Base-by-base conservation (phyloP, 1,140 invertebrate species). In the Triops cancriformis region DNA sequence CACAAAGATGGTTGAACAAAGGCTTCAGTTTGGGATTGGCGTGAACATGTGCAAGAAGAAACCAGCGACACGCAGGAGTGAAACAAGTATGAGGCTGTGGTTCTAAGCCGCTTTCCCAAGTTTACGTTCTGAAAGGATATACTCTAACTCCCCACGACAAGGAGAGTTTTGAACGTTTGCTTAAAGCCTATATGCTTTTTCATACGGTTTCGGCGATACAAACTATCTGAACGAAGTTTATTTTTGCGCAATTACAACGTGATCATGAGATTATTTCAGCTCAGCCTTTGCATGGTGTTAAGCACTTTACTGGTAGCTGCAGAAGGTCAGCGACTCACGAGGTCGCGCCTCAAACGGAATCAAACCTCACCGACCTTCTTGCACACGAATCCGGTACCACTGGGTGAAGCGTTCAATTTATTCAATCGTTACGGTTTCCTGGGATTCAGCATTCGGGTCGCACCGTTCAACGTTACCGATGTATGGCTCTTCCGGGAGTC, bases 401-500 rank as follows among this genome's bases (percentile, higher is more conserved):
- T 78, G 1, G 77, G 77, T 23, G 77, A 78, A 74, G 72, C 77
- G 26, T 45, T 78, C 41, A 78, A 78, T 74, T n/a, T 78, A 12
- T 78, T 78, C 31, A 73, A 73, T n/a, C 64, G 77, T 74, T 78
- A 78, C 41, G 77, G 77, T 27, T 78, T 78, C 31, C 27, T 78
- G 42, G 73, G 64, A 27, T 78, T 73, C 77, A 78, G 72, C 37
- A 43, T 78, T 42, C 64, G 74, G 9, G 73, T 78, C 27, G 77
- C 77, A 14, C 77, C 77, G 11, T 26, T 78, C 23, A 51, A 51
- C 75, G n/a, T 76, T 9, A 76, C 37, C 27, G 74, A 76, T 42
- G 18, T 45, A 10, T 43, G 74, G 37, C 72, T 78, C 37, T 78
- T 78, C 41, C 72, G 74, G 42, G 72, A 73, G 26, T 74, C 41